These are phyloP conservation scores for Centropus bengalensis DNA, from an alignment of 2,113 vertebrate species.

Conservation along the genomic window DNA sequence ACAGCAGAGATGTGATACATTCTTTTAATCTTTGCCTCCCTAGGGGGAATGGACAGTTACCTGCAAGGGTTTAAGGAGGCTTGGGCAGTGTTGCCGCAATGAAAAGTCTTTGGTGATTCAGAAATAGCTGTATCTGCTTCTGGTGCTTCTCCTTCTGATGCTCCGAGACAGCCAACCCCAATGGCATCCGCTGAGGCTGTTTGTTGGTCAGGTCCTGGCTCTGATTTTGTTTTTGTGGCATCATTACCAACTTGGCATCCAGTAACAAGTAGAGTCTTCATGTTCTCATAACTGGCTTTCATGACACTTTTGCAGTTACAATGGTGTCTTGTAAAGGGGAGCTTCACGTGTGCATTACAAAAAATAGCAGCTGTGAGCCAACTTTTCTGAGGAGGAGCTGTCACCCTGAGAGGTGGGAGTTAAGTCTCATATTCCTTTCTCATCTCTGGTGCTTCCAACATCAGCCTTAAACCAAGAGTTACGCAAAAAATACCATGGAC, in stretches of 20 bases:
- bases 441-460: neutral
- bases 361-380: neutral
- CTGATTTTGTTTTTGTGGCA: neutral
- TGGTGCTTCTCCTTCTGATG: neutral
- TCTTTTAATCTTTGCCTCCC: neutral
- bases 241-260: neutral
- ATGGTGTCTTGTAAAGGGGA: neutral
- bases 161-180: neutral
- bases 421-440: neutral
- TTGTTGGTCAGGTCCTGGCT: neutral
- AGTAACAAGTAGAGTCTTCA: neutral
- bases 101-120: neutral
- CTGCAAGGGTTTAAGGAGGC: neutral
- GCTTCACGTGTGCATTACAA: neutral
- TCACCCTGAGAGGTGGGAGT: neutral
- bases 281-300: neutral
- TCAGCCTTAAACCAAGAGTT: neutral
- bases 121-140: neutral
- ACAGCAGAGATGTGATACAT: neutral
- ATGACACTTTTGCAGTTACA: neutral
- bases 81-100: rapidly evolving
- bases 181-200: neutral
- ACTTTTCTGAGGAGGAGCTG: neutral
- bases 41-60: neutral
- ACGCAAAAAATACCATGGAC: neutral